Base-by-base conservation (phyloP, 2,888 invertebrate species). In the Hypsopygia costalis region DNA sequence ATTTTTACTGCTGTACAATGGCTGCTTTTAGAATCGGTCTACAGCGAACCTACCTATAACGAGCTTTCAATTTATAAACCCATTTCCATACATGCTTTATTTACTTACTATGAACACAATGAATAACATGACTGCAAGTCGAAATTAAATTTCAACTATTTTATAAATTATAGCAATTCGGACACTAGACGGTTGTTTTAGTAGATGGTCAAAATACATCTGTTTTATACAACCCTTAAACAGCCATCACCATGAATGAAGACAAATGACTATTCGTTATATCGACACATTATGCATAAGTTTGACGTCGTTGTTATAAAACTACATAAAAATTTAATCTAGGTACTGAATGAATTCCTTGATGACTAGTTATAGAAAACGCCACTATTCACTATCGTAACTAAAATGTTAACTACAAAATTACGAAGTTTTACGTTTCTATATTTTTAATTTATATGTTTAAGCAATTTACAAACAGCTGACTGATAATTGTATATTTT, bases 31-130 rank as follows among this genome's bases (percentile, higher is more conserved):
- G n/a, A n/a, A n/a, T n/a, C n/a, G n/a, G n/a, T n/a, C n/a, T n/a
- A n/a, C n/a, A n/a, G n/a, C n/a, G n/a, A n/a, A n/a, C n/a, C n/a
- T n/a, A n/a, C n/a, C n/a, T n/a, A n/a, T n/a, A n/a, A n/a, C n/a
- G n/a, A n/a, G n/a, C n/a, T n/a, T n/a, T n/a, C n/a, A n/a, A n/a
- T n/a, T n/a, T n/a, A n/a, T n/a, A n/a, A n/a, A n/a, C n/a, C n/a
- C n/a, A n/a, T 44, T 55, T 52, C 51, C 47, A 51, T 51, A 61
- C 69, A 68, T 69, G 69, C 68, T 56, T 49, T 58, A 55, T 45
- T 49, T 36, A 52, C 36, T 49, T 40, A 47, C 46, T 51, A 52
- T 47, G 46, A 49, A 49, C 37, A 47, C 40, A 49, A 58, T 55
- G 60, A 58, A 61, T 50, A 53, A 48, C 56, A 58, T 60, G 69